A percentile compares a stretch with the other conserved stretches of the same genome.
Conservation (phyloP, 2,888 invertebrate species). For the Amphipyra berbera region DNA sequence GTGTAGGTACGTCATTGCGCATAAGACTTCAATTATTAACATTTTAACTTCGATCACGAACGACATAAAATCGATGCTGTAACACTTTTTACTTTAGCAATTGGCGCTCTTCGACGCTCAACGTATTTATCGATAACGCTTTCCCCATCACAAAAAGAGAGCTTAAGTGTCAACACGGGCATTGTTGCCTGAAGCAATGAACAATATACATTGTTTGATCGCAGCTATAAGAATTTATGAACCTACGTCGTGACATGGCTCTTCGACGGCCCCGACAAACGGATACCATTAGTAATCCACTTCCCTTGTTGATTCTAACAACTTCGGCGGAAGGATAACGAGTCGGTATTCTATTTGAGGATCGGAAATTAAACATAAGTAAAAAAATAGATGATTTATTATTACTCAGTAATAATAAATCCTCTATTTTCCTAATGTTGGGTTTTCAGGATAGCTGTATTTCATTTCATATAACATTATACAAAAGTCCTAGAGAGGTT, state of each 20-base stretch:
- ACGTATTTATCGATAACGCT: background rate
- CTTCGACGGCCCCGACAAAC: slow-evolving; percentile 23
- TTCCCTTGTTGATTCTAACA: slow-evolving; percentile 47
- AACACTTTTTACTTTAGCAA: too few relatives aligned
- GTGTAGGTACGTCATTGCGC: too few relatives aligned
- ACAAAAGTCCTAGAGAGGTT: too few relatives aligned
- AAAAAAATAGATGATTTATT: too few relatives aligned
- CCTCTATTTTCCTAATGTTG: too few relatives aligned
- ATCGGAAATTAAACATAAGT: slow-evolving; percentile 20
- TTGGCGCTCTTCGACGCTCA: background rate
- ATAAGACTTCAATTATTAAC: too few relatives aligned
- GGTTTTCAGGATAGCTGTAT: too few relatives aligned
- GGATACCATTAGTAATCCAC: slow-evolving; percentile 49
- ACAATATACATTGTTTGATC: slow-evolving; percentile 4
- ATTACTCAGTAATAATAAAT: background rate
- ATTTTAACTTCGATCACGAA: too few relatives aligned
- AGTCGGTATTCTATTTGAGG: slow-evolving; percentile 22
- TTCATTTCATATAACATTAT: too few relatives aligned
- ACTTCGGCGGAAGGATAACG: slow-evolving; percentile 27
- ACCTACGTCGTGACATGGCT: slow-evolving; percentile 16
- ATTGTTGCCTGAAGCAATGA: background rate
- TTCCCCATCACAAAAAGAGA: background rate
- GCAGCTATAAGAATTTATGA: background rate
- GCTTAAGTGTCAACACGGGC: slow-evolving; percentile 1
- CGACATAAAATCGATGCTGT: too few relatives aligned